Percentiles rank a stretch among this genome's conserved stretches.
Evolutionary conservation across 2,888 invertebrate species (phyloP).

Genomic region (Tiliacea citrago): DNA sequence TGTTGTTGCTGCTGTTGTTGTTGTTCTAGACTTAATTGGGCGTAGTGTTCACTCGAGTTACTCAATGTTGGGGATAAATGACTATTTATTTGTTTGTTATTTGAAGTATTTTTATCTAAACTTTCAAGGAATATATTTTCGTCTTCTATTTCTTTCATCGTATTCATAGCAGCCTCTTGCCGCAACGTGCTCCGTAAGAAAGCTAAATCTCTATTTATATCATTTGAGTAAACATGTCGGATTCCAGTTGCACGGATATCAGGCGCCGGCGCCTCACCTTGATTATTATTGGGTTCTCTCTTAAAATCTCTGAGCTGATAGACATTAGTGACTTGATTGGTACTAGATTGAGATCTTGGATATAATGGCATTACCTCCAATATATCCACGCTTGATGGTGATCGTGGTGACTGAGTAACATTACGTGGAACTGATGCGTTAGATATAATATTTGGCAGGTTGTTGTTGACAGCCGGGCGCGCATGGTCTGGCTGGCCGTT

Average conservation of each 20-base stretch:
- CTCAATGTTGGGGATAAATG: constrained; percentile 86
- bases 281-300: constrained; percentile 88
- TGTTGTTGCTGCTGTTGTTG: constrained; percentile 64
- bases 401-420: constrained; percentile 84
- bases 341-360: constrained; percentile 80
- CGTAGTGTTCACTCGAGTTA: constrained; percentile 87
- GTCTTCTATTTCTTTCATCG: constrained; percentile 85
- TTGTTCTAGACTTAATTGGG: constrained; percentile 84
- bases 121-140: constrained; percentile 82
- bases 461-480: constrained; percentile 73
- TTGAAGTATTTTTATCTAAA: constrained; percentile 76
- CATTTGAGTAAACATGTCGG: constrained; percentile 85
- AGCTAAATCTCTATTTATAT: constrained; percentile 85
- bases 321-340: constrained; percentile 88
- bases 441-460: constrained; percentile 71
- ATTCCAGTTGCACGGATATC: constrained; percentile 70
- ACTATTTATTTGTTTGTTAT: constrained; percentile 67
- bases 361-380: constrained; percentile 90
- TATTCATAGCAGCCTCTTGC: constrained; percentile 81
- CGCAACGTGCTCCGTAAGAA: constrained; percentile 82
- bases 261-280: constrained; percentile 71
- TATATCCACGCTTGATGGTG: constrained; percentile 90
- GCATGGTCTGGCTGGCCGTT: constrained; percentile 81
- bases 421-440: constrained; percentile 71
- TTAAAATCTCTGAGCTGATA: constrained; percentile 91